Conservation (phyloP, 2,797 vertebrate species). For the Rhinichthys osculus region DNA sequence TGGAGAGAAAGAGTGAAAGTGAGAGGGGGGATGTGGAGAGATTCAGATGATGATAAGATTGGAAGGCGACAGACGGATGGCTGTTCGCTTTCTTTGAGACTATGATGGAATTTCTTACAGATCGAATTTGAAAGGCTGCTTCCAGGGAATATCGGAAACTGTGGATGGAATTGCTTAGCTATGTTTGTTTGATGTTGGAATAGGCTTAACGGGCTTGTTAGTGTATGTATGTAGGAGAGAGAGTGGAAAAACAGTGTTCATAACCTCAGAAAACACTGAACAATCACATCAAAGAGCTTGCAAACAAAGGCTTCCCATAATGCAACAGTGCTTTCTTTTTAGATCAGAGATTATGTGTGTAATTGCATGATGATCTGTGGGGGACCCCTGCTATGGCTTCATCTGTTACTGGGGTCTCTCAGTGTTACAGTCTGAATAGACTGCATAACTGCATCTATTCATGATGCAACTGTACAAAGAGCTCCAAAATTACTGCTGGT, state of each 20-base stretch:
- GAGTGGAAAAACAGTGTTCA: constrained; percentile 34
- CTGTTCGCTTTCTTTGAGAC: constrained; percentile 25
- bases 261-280: constrained; percentile 58
- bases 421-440: constrained; percentile 29
- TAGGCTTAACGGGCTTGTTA: constrained; percentile 18
- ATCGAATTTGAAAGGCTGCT: constrained; percentile 20
- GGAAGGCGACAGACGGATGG: constrained; percentile 29
- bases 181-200: constrained; percentile 26
- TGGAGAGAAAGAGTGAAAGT: constrained; percentile 38
- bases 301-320: constrained; percentile 68
- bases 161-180: constrained; percentile 38
- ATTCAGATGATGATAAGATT: constrained; percentile 41
- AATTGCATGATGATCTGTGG: constrained; percentile 71
- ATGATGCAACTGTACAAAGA: constrained; percentile 47
- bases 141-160: constrained; percentile 34
- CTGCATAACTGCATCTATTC: constrained; percentile 29
- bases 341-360: constrained; percentile 72
- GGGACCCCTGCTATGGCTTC: constrained; percentile 52
- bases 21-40: constrained; percentile 29
- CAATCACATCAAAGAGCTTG: constrained; percentile 74
- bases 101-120: constrained; percentile 39
- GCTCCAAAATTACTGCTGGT: constrained; percentile 24
- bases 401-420: constrained; percentile 48
- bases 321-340: constrained; percentile 66
- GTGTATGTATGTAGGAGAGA: constrained; percentile 20